Base-by-base conservation (phyloP, 2,888 invertebrate species). In the Boloria euphrosyne region DNA sequence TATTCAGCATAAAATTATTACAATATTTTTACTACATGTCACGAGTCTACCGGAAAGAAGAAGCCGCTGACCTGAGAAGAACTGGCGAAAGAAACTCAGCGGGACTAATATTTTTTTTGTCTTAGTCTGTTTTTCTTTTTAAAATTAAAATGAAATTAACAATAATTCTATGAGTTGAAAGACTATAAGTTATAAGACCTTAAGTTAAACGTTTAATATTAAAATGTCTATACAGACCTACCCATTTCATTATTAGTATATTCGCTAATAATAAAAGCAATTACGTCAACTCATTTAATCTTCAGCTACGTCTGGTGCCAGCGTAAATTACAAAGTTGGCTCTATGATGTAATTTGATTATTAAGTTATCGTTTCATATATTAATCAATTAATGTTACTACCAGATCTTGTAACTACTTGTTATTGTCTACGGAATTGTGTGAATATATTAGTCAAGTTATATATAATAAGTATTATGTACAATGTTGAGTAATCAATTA, bases 291-390 rank as follows among this genome's bases (percentile, higher is more conserved):
- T 57, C 57, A 52, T 52, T 57, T 64, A 64, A 64, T 64, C 52
- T 57, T 44, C 38, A 47, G n/a, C 27, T 46, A 13, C 52, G 31
- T 16, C 17, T 17, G 31, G 38, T 58, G 64, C 64, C 64, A 64
- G 58, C 46, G 49, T 52, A 18, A 51, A 60, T 60, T 58, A 64
- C 58, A 64, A 64, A 64, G 51, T 64, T 64, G 52, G 64, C 64
- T 64, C 31, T 31, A 16, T 58, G 18, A 64, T 58, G 58, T 46
- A 49, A 57, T 63, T 49, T 57, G 44, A 64, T 58, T 44, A 58
- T 38, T 64, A 64, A 58, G 51, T 59, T 57, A 64, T 64, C 44
- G 31, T 53, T 52, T 58, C 16, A 46, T 31, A 58, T 31, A 46
- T 52, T 52, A 14, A 22, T 57, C 17, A 14, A 55, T 57, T 52